Conservation (phyloP, 1,140 invertebrate species). For the Lineus longissimus region DNA sequence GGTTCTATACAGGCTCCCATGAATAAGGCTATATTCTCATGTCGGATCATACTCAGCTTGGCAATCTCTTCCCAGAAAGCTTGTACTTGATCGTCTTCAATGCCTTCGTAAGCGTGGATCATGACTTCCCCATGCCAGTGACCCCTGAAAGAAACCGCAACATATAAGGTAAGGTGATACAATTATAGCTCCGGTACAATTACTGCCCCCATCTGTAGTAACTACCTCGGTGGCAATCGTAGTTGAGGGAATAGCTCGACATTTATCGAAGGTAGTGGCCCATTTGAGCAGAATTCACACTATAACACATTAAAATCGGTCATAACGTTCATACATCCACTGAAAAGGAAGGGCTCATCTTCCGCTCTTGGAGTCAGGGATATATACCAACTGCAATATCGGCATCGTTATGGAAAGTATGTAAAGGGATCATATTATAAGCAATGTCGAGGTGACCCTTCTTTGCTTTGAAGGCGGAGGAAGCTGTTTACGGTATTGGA, state of each 20-base stretch:
- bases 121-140: conserved; percentile 58
- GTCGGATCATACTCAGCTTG: conserved; percentile 53
- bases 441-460: no score
- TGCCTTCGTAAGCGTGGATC: conserved; percentile 37
- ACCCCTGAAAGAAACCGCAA: conserved; percentile 39
- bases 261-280: background rate
- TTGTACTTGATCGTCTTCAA: conserved; percentile 30
- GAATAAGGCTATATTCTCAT: conserved; percentile 58
- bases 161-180: background rate
- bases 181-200: no score
- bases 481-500: no score
- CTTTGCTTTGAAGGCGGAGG: no score
- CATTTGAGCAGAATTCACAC: background rate
- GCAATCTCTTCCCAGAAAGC: conserved; percentile 51
- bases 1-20: conserved; percentile 56
- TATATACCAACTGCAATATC: no score
- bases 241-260: background rate
- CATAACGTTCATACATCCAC: no score
- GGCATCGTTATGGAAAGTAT: no score
- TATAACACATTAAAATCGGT: no score
- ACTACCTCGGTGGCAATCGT: no score
- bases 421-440: no score
- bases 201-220: background rate
- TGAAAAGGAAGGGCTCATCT: no score
- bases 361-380: no score